Evolutionary conservation across 2,797 vertebrate genomes (phyloP).

Genomic region (Myiotriccus ornatus): DNA sequence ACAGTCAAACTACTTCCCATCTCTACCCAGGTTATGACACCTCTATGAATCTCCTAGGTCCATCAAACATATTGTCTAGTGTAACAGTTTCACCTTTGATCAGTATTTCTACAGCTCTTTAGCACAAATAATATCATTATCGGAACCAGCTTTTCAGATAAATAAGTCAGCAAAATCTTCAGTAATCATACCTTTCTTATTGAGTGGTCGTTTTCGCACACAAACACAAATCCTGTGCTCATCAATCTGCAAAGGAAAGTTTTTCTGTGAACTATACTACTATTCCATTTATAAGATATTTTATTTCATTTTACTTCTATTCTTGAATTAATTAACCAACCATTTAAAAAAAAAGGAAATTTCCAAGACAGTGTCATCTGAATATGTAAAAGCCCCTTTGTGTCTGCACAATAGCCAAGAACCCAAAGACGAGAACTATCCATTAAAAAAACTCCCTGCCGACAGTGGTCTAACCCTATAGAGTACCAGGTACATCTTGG

Average conservation of each 20-base stretch:
- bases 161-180: neutral
- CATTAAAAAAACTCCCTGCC: neutral
- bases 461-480: neutral
- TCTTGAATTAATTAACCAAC: neutral
- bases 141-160: neutral
- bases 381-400: neutral
- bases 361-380: neutral
- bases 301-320: neutral
- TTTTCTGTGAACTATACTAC: neutral
- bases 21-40: neutral
- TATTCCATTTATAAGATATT: neutral
- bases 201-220: constrained; percentile 93
- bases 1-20: neutral
- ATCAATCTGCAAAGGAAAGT: constrained; percentile 85
- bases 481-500: neutral
- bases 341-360: neutral
- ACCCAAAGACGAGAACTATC: neutral
- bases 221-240: constrained; percentile 98
- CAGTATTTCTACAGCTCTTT: neutral
- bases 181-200: constrained; percentile 89
- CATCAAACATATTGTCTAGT: neutral
- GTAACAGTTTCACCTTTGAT: neutral
- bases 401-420: neutral
- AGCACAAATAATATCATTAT: neutral
- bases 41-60: neutral